Evolutionary conservation across 2,888 invertebrate genomes (phyloP).

Genomic region (Eupithecia dodoneata): DNA sequence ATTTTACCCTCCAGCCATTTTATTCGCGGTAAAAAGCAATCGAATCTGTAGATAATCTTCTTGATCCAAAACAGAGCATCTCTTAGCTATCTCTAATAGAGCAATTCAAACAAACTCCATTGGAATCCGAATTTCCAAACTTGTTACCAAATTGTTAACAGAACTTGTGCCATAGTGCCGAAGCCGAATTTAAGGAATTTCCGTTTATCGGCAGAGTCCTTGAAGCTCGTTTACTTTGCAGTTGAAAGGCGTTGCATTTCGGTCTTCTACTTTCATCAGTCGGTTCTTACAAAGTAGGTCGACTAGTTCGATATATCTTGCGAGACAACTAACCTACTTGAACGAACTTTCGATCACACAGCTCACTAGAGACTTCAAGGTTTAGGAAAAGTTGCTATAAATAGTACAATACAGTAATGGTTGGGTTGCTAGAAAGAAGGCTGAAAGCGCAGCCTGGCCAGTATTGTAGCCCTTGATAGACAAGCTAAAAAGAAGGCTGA

Average conservation of each 20-base stretch:
- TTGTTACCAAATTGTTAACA: constrained; percentile 44
- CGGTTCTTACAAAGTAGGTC: background rate
- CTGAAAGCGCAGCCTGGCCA: no score
- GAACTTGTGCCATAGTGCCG: constrained; percentile 48
- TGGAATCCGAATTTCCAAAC: constrained; percentile 41
- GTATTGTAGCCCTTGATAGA: no score
- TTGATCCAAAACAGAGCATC: constrained; percentile 9
- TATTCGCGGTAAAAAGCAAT: background rate
- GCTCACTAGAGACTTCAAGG: constrained; percentile 1
- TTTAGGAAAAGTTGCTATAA: background rate
- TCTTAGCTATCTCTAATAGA: constrained; percentile 41
- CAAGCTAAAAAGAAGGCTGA: no score
- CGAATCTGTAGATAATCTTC: background rate
- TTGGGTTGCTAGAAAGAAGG: no score
- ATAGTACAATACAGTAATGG: background rate
- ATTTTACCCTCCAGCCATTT: background rate
- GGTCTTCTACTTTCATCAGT: constrained; percentile 2
- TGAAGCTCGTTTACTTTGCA: constrained; percentile 18
- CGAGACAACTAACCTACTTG: background rate
- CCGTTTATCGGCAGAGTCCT: constrained; percentile 31
- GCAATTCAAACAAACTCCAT: constrained; percentile 49
- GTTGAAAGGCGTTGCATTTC: constrained; percentile 11
- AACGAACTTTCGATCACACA: background rate
- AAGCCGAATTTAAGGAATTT: constrained; percentile 46
- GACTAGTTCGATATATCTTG: background rate